phyloP scores from a whole-genome alignment of 2,888 invertebrate species.

The Lucinisca nassula region DNA sequence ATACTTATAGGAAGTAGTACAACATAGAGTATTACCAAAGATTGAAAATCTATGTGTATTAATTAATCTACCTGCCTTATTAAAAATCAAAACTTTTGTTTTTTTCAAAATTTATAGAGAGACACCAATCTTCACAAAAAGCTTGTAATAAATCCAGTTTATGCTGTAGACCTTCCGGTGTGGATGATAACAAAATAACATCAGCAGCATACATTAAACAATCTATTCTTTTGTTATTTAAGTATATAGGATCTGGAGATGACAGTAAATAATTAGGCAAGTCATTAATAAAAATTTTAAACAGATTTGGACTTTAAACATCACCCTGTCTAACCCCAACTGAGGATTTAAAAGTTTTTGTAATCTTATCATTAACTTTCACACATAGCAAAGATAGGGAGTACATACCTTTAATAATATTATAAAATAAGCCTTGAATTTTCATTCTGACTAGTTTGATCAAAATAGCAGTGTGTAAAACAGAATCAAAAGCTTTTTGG shows the following conservation, averaged over 20 bases:
- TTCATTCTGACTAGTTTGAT: neutral
- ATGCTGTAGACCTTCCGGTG: constrained; percentile 5
- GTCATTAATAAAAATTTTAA: constrained; percentile 26
- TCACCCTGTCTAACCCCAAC: constrained; percentile 21
- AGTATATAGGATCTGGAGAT: neutral
- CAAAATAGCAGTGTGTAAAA: constrained; percentile 4
- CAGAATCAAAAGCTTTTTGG: constrained; percentile 23
- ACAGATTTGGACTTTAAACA: constrained; percentile 3
- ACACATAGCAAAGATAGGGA: neutral
- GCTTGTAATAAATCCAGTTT: neutral
- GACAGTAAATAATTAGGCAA: neutral
- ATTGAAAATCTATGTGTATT: neutral
- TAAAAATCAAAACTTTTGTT: constrained; percentile 1
- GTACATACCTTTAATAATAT: neutral
- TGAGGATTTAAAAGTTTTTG: neutral
- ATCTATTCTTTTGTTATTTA: constrained; percentile 1
- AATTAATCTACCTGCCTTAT: neutral
- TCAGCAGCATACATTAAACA: constrained; percentile 10
- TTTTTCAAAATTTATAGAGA: neutral
- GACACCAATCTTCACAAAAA: constrained; percentile 8
- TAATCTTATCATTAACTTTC: neutral
- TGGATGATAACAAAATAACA: constrained; percentile 10
- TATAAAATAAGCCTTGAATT: neutral
- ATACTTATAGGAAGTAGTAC: neutral
- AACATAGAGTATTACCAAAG: neutral